Evolutionary conservation across 1,140 invertebrate species (phyloP).

Genomic region (Harlomillsia oculata): DNA sequence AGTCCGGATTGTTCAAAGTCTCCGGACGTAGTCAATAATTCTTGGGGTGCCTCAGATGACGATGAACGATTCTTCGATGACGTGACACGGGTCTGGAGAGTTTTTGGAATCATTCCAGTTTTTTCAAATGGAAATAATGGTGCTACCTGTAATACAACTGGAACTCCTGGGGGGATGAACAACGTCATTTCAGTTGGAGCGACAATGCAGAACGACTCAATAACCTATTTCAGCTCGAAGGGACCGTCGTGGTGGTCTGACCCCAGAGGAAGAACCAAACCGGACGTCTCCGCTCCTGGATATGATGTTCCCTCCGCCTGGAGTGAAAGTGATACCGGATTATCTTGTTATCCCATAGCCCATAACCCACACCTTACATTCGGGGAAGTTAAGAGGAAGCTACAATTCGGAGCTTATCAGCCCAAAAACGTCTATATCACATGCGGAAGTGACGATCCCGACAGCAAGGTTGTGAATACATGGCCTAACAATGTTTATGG

Average conservation of each 20-base stretch:
- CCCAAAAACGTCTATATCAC: too few relatives aligned
- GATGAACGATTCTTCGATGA: neutral
- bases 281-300: slow-evolving; percentile 12
- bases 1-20: slow-evolving; percentile 4
- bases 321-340: neutral
- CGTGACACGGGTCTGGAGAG: slow-evolving; percentile 7
- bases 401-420: too few relatives aligned
- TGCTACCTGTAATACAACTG: neutral
- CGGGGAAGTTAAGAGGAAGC: too few relatives aligned
- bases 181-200: slow-evolving; percentile 9
- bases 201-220: neutral
- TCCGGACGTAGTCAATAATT: slow-evolving; percentile 6
- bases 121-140: slow-evolving; percentile 16
- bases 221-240: neutral
- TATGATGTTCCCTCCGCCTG: slow-evolving; percentile 9
- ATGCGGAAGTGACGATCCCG: too few relatives aligned
- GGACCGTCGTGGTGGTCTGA: neutral
- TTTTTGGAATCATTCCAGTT: slow-evolving; percentile 11
- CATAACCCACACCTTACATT: too few relatives aligned
- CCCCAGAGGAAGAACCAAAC: neutral
- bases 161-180: neutral
- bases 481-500: too few relatives aligned
- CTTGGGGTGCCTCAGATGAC: neutral
- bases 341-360: slow-evolving; percentile 2
- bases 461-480: too few relatives aligned